Evolutionary conservation across 2,113 vertebrate species (phyloP).

Genomic region (Pycnonotus jocosus): DNA sequence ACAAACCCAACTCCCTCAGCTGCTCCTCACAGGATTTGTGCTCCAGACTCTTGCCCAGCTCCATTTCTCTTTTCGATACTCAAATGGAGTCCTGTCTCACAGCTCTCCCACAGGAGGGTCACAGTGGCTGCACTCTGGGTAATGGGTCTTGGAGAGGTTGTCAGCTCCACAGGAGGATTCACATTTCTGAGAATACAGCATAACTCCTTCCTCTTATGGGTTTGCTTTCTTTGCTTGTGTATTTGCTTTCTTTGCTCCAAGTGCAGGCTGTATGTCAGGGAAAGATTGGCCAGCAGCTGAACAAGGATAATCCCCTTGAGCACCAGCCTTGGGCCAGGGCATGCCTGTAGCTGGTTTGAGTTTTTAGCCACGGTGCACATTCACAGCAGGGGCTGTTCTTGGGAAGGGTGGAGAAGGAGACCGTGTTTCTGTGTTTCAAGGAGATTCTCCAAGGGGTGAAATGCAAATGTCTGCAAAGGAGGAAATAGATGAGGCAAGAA

Average conservation of each 20-base stretch:
- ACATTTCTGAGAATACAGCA: background rate
- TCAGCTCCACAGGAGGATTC: background rate
- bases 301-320: background rate
- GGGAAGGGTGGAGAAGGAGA: background rate
- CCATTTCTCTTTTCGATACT: background rate
- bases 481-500: background rate
- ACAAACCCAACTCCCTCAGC: background rate
- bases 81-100: background rate
- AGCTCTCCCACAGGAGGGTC: background rate
- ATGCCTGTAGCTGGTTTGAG: accelerated
- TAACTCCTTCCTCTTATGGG: background rate
- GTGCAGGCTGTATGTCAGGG: background rate
- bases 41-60: background rate
- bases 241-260: background rate
- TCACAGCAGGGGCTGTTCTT: background rate
- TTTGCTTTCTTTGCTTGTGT: background rate
- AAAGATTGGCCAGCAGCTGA: background rate
- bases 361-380: background rate
- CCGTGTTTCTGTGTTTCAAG: background rate
- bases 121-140: accelerated
- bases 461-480: background rate
- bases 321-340: background rate
- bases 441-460: background rate
- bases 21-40: background rate
- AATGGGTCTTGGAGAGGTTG: background rate